These are phyloP conservation scores for Melanostigma gelatinosum DNA, from an alignment of 2,113 vertebrate genomes.

Conservation along the genomic window DNA sequence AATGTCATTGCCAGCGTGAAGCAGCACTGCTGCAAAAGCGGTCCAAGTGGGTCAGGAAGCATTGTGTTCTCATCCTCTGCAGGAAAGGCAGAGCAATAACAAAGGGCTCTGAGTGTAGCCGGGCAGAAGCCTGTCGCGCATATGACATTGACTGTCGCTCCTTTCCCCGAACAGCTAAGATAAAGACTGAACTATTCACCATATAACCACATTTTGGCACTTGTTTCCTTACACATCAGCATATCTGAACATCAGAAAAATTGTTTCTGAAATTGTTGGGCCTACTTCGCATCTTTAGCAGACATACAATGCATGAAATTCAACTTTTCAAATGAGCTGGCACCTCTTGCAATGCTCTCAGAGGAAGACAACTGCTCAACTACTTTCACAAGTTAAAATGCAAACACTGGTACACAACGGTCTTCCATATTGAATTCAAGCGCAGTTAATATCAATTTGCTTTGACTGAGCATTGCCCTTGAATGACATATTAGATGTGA, in stretches of 20 bases:
- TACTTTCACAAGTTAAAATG: background rate
- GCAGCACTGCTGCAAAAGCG: conserved; percentile 39
- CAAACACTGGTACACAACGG: background rate
- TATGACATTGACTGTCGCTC: conserved; percentile 15
- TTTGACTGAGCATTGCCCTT: conserved; percentile 15
- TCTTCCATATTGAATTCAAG: background rate
- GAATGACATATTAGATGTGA: conserved; percentile 22
- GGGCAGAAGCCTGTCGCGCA: background rate
- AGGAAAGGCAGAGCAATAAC: conserved; percentile 46
- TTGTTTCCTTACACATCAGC: background rate
- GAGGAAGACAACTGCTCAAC: conserved; percentile 2
- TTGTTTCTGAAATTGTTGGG: background rate
- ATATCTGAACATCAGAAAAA: background rate
- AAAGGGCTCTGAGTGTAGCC: background rate
- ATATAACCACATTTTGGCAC: background rate
- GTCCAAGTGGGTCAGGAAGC: conserved; percentile 66
- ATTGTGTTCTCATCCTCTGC: conserved; percentile 54
- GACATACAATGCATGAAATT: background rate
- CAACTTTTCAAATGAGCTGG: conserved; percentile 3
- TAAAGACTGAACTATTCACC: conserved; percentile 1
- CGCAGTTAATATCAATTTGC: background rate
- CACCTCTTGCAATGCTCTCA: background rate
- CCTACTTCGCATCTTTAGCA: conserved; percentile 4
- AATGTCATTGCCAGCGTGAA: conserved; percentile 63
- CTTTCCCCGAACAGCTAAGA: conserved; percentile 2